phyloP scores from a whole-genome alignment of 2,888 invertebrate species.

The Drosophila fungiperda region DNA sequence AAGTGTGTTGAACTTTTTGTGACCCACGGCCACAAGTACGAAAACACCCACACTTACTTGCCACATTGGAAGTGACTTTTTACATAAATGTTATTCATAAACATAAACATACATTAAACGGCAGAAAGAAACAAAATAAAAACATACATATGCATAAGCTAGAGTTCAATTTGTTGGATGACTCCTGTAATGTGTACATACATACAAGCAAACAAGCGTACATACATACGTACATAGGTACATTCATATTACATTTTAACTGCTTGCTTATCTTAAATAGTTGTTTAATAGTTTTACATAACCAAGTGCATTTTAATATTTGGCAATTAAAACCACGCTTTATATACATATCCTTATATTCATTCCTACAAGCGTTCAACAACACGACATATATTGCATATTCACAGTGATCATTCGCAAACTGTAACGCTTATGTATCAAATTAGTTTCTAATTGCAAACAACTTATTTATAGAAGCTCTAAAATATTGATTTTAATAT shows the following conservation, averaged over 20 bases:
- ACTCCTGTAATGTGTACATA: constrained; percentile 1
- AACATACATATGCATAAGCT: constrained; percentile 33
- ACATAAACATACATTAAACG: constrained; percentile 3
- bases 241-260: constrained; percentile 23
- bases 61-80: constrained; percentile 19
- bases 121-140: not conserved
- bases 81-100: constrained; percentile 12
- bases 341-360: constrained; percentile 48
- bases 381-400: constrained; percentile 39
- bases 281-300: constrained; percentile 53
- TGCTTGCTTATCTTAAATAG: constrained; percentile 61
- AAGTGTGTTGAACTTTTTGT: constrained; percentile 48
- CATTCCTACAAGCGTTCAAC: constrained; percentile 41
- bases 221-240: constrained; percentile 9
- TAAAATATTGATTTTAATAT: not conserved
- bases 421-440: not conserved
- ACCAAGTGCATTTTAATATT: constrained; percentile 64
- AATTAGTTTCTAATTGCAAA: not conserved
- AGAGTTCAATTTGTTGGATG: constrained; percentile 32
- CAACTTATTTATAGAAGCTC: not conserved
- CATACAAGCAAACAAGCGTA: constrained; percentile 8
- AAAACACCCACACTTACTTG: constrained; percentile 12
- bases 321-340: constrained; percentile 69
- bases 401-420: constrained; percentile 15
- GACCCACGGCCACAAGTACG: constrained; percentile 28